Base-by-base conservation (phyloP, 2,888 invertebrate genomes). In the Odontomyia ornata region DNA sequence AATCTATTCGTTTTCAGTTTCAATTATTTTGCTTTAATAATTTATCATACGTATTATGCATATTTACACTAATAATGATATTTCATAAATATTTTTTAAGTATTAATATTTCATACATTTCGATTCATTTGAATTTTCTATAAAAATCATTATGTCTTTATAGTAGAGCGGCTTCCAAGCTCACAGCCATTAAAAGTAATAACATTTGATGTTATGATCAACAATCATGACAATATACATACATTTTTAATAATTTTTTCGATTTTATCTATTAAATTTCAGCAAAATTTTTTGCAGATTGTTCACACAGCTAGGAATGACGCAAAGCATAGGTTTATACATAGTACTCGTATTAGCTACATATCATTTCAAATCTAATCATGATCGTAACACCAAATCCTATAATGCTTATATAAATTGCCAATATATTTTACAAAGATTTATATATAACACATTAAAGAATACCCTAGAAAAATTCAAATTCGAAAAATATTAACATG, bases 131-230 rank as follows among this genome's bases (percentile, higher is more conserved):
- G 52, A 52, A 52, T 52, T 43, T 21, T 46, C 21, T 67, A 67
- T 67, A 67, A 36, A 67, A 67, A 67, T 65, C 28, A 65, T 65
- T 65, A 13, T 9, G 47, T 57, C 36, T 56, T 57, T 73, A 52
- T 27, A 75, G 27, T 75, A 25, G 64, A 75, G 47, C 60, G 75
- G 75, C 75, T 75, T 75, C 64, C 30, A 75, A 75, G 62, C 75
- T 75, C 75, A 75, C 75, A 75, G 75, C 75, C 75, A 64, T 75
- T 30, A 75, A 25, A 75, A 75, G 73, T 73, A 73, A 73, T 73
- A 73, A 57, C 57, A 73, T 73, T 73, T 73, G 60, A 73, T 73
- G 60, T 73, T 73, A 73, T 57, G 73, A 73, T 60, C 73, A 57
- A 73, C 56, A 52, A 52, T 56, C 27, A 62, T 28, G 5, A 27